Percentiles rank a stretch among this genome's conserved stretches.
These are phyloP conservation scores for Urophycis tenuis DNA, from an alignment of 2,797 vertebrate species.

Conservation along the genomic window DNA sequence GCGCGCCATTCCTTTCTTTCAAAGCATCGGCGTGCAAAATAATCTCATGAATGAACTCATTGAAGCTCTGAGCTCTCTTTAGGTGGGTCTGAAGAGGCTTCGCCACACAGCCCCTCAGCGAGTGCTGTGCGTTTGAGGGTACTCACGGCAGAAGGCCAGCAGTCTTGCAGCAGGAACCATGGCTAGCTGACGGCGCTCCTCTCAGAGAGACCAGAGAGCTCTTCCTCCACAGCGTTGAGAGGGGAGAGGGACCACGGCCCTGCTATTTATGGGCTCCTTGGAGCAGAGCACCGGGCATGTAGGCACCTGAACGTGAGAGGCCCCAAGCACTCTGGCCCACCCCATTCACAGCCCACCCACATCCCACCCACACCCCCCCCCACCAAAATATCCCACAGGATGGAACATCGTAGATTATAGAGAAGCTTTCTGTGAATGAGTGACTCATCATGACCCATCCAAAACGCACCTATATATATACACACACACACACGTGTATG, in stretches of 20 bases:
- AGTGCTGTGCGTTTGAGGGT: not conserved
- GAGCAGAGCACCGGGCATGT: not conserved
- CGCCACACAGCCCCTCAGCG: not conserved
- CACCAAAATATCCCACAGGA: not conserved
- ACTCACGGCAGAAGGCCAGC: not conserved
- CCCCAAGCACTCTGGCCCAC: not conserved
- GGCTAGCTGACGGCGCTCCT: not conserved
- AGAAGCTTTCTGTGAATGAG: not conserved
- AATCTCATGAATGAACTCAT: too few relatives aligned
- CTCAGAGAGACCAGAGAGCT: not conserved
- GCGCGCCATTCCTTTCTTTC: not conserved
- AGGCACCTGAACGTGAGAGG: constrained; percentile 1
- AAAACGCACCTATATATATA: too few relatives aligned
- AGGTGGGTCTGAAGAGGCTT: not conserved
- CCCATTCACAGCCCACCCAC: too few relatives aligned
- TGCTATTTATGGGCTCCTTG: not conserved
- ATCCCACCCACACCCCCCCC: not conserved
- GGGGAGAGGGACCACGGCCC: not conserved
- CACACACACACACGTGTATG: too few relatives aligned
- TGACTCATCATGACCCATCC: not conserved
- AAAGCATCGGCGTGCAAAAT: not conserved
- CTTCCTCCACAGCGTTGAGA: not conserved
- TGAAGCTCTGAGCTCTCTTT: not conserved
- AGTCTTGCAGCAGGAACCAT: not conserved
- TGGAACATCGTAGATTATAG: not conserved